phyloP scores from a whole-genome alignment of 2,113 vertebrate genomes.

The Vicugna pacos region DNA sequence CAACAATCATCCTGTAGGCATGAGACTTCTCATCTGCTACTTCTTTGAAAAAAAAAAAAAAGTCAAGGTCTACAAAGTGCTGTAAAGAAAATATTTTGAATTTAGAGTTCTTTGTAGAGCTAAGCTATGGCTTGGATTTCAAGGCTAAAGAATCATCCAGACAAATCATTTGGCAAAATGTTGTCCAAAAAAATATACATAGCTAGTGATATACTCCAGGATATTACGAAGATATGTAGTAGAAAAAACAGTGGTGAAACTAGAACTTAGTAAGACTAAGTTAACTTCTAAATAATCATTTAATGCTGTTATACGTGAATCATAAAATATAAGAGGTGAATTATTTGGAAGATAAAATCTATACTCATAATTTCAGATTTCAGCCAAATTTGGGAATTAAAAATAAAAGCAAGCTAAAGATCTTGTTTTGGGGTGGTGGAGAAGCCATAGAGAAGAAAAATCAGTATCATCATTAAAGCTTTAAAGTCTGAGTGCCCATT shows the following conservation, averaged over 20 bases:
- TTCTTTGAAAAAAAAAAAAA: background rate
- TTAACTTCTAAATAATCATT: conserved; percentile 15
- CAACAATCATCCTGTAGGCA: background rate
- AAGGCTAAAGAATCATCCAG: background rate
- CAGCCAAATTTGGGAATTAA: background rate
- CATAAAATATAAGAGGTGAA: background rate
- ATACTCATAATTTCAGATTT: background rate
- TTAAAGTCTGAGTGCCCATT: background rate
- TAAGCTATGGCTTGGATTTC: background rate
- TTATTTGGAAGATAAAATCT: conserved; percentile 4
- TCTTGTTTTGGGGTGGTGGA: background rate
- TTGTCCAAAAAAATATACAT: background rate
- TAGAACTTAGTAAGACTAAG: background rate
- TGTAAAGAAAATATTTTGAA: conserved; percentile 20
- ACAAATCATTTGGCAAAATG: background rate
- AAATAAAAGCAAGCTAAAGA: background rate
- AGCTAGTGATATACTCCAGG: background rate
- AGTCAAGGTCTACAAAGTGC: background rate
- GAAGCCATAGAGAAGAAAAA: background rate
- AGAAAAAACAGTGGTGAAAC: background rate
- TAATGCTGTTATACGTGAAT: background rate
- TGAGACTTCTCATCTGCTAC: conserved; percentile 12
- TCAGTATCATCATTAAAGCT: background rate
- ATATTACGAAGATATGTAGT: background rate
- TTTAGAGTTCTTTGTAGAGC: conserved; percentile 32